phyloP scores from a whole-genome alignment of 2,888 invertebrate genomes.

The Apodemia duryi region DNA sequence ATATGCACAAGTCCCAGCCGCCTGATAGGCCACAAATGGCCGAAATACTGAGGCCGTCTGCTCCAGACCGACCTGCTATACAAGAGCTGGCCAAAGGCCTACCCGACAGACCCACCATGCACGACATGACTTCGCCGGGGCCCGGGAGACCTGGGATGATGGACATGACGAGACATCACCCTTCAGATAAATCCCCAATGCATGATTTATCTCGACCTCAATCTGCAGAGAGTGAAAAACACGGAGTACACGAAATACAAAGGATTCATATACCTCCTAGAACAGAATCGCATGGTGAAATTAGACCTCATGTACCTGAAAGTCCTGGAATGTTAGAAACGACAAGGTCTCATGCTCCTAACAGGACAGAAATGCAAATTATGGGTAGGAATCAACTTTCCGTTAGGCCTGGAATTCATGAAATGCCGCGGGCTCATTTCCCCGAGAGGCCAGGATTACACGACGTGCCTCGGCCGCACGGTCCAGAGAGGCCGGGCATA shows the following conservation, averaged over 20 bases:
- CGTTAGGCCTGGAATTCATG: background rate
- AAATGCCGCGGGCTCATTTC: constrained; percentile 10
- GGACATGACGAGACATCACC: background rate
- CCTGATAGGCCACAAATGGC: constrained; percentile 12
- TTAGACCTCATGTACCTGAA: constrained; percentile 24
- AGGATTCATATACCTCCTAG: constrained; percentile 19
- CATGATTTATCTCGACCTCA: background rate
- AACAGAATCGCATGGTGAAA: constrained; percentile 23
- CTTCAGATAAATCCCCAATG: constrained; percentile 1
- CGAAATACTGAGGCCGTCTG: constrained; percentile 10
- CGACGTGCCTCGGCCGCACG: constrained; percentile 25
- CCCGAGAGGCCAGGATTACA: constrained; percentile 22
- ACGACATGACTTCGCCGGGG: background rate
- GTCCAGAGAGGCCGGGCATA: constrained; percentile 21
- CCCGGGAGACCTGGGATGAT: background rate
- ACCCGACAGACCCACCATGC: background rate
- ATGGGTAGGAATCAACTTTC: constrained; percentile 15
- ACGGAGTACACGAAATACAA: constrained; percentile 10
- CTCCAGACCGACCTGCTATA: constrained; percentile 3
- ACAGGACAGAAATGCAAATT: constrained; percentile 10
- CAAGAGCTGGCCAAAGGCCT: background rate
- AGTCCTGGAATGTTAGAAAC: constrained; percentile 20
- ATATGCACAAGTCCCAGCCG: constrained; percentile 15
- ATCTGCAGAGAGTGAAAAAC: constrained; percentile 1
- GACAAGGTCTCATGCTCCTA: constrained; percentile 18